These are phyloP conservation scores for Betta splendens DNA, from an alignment of 2,797 vertebrate species.

Conservation along the genomic window DNA sequence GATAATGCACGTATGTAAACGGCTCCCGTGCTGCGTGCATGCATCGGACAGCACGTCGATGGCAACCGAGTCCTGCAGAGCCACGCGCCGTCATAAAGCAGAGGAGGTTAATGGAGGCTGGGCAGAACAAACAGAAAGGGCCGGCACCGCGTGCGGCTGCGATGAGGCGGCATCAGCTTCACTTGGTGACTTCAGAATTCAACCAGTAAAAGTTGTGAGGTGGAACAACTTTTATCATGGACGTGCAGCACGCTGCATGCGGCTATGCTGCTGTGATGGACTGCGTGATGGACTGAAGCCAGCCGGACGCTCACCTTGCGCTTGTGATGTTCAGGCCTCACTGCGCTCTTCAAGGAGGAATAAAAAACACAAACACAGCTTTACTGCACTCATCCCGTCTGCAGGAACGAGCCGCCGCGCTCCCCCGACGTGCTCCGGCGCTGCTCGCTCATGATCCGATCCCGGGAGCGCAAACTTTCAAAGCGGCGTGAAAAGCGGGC, in stretches of 20 bases:
- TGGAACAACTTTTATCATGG: slow-evolving; percentile 45
- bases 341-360: slow-evolving; percentile 75
- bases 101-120: slow-evolving; percentile 29
- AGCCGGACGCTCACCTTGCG: slow-evolving; percentile 75
- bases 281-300: slow-evolving; percentile 37
- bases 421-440: background rate
- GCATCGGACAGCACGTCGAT: slow-evolving; percentile 55
- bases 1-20: too few species aligned
- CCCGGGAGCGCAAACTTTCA: slow-evolving; percentile 24
- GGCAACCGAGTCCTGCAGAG: slow-evolving; percentile 30
- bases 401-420: background rate
- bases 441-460: slow-evolving; percentile 7
- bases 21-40: slow-evolving; percentile 36
- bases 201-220: slow-evolving; percentile 52
- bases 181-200: slow-evolving; percentile 27
- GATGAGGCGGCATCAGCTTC: background rate
- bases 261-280: slow-evolving; percentile 38
- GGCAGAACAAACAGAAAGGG: slow-evolving; percentile 29
- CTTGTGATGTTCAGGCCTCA: slow-evolving; percentile 77
- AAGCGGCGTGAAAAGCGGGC: slow-evolving; percentile 38
- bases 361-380: slow-evolving; percentile 73
- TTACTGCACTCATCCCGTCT: slow-evolving; percentile 37
- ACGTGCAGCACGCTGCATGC: slow-evolving; percentile 67
- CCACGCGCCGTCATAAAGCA: slow-evolving; percentile 20
- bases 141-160: slow-evolving; percentile 11